phyloP scores from a whole-genome alignment of 53 echinoderm and acorn worm species.

The Crossaster papposus region DNA sequence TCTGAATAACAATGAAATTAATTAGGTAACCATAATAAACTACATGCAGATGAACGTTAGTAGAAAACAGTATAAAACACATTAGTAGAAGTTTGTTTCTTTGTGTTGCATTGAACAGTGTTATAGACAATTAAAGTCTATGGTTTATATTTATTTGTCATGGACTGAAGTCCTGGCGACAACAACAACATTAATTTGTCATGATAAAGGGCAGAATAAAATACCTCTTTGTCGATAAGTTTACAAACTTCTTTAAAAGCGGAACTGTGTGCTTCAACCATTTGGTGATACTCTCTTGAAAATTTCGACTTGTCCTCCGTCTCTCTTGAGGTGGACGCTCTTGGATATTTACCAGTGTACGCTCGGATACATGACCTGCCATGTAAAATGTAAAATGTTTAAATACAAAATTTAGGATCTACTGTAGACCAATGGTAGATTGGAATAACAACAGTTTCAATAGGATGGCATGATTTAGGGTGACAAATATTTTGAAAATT shows the following conservation, averaged over 20 bases:
- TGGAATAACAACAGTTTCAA: conserved; percentile 29
- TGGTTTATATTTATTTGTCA: too few species aligned
- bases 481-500: conserved; percentile 10
- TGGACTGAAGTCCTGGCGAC: too few species aligned
- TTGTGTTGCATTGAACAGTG: too few species aligned
- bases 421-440: conserved; percentile 4
- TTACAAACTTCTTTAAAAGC: background rate
- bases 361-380: too few species aligned
- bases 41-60: background rate
- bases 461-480: conserved; percentile 24
- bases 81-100: background rate
- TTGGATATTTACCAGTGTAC: too few species aligned
- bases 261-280: conserved; percentile 15
- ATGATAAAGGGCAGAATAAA: too few species aligned
- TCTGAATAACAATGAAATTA: conserved; percentile 20
- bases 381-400: too few species aligned
- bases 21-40: conserved; percentile 23
- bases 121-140: too few species aligned
- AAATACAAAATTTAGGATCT: background rate
- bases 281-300: conserved; percentile 2
- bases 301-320: too few species aligned
- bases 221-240: too few species aligned
- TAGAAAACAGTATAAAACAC: conserved; percentile 6
- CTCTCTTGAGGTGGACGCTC: too few species aligned
- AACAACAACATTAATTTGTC: too few species aligned